These are phyloP conservation scores for Poeciliopsis turrubarensis DNA, from an alignment of 2,113 vertebrate genomes.

Conservation along the genomic window DNA sequence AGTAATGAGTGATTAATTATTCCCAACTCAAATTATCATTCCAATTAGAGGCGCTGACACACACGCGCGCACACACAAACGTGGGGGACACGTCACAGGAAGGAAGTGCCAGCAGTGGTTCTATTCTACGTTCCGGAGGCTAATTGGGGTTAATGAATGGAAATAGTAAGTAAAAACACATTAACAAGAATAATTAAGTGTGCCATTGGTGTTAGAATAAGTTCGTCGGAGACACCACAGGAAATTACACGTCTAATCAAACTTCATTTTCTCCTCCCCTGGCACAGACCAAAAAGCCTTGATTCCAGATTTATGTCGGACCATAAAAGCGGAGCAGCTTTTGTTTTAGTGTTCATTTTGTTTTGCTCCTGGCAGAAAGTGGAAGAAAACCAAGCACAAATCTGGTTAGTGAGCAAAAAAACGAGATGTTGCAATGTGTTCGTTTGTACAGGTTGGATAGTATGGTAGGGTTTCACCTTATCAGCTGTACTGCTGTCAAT, in stretches of 20 bases:
- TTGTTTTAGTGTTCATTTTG: slow-evolving; percentile 33
- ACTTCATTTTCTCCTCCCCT: slow-evolving; percentile 33
- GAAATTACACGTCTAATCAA: slow-evolving; percentile 55
- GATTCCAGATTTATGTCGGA: slow-evolving; percentile 34
- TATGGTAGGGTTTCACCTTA: no score
- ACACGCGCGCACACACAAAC: slow-evolving; percentile 28
- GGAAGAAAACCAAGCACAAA: background rate
- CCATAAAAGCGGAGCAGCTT: slow-evolving; percentile 22
- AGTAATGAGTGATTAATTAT: slow-evolving; percentile 77
- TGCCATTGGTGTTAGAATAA: slow-evolving; percentile 31
- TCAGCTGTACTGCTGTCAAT: no score
- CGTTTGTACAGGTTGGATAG: no score
- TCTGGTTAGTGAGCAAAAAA: background rate
- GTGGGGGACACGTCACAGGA: slow-evolving; percentile 44
- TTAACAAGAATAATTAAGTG: slow-evolving; percentile 75
- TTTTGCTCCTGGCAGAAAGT: slow-evolving; percentile 20
- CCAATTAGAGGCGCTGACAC: slow-evolving; percentile 49
- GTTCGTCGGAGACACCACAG: slow-evolving; percentile 40
- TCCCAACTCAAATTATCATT: slow-evolving; percentile 73
- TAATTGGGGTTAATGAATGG: slow-evolving; percentile 82
- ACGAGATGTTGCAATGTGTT: background rate
- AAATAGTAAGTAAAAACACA: slow-evolving; percentile 76
- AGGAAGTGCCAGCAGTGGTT: slow-evolving; percentile 61
- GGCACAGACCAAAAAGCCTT: slow-evolving; percentile 31
- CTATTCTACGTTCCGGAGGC: slow-evolving; percentile 61